Percentiles rank a stretch among this genome's conserved stretches.
Conservation (phyloP, 2,888 invertebrate genomes). For the Epistrophe grossulariae region DNA sequence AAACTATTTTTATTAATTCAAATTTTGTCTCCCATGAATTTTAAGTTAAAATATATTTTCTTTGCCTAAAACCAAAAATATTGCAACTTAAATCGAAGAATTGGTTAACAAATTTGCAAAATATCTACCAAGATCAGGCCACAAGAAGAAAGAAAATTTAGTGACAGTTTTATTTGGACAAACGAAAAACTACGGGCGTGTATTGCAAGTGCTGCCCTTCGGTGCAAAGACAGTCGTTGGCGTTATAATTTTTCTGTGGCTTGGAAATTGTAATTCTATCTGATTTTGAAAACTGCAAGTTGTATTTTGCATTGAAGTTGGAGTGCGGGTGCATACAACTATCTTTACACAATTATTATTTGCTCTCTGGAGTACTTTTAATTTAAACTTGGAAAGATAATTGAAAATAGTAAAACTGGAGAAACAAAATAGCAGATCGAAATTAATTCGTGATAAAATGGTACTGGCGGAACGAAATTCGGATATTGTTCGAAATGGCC, state of each 20-base stretch:
- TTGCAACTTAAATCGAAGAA: background rate
- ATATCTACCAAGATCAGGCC: constrained; percentile 11
- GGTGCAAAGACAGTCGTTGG: constrained; percentile 49
- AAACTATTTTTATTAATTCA: background rate
- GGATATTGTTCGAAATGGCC: constrained; percentile 92
- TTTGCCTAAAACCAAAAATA: background rate
- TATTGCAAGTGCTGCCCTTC: constrained; percentile 39
- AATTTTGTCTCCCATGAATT: background rate
- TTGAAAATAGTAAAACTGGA: constrained; percentile 66
- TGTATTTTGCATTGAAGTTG: constrained; percentile 38
- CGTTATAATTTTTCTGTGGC: constrained; percentile 54
- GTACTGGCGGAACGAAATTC: constrained; percentile 95
- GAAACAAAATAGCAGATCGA: constrained; percentile 79
- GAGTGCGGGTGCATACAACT: constrained; percentile 5
- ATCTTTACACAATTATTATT: background rate
- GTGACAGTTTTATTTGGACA: constrained; percentile 49
- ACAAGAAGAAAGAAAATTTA: constrained; percentile 31
- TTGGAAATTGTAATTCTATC: constrained; percentile 27
- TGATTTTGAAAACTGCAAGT: constrained; percentile 31
- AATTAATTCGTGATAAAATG: constrained; percentile 86
- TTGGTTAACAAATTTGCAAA: background rate
- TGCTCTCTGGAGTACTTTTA: constrained; percentile 14
- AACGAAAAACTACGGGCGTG: constrained; percentile 66
- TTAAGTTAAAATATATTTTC: background rate
- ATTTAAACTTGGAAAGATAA: constrained; percentile 17